phyloP scores from a whole-genome alignment of 2,888 invertebrate genomes.

The Exocentrus adspersus region DNA sequence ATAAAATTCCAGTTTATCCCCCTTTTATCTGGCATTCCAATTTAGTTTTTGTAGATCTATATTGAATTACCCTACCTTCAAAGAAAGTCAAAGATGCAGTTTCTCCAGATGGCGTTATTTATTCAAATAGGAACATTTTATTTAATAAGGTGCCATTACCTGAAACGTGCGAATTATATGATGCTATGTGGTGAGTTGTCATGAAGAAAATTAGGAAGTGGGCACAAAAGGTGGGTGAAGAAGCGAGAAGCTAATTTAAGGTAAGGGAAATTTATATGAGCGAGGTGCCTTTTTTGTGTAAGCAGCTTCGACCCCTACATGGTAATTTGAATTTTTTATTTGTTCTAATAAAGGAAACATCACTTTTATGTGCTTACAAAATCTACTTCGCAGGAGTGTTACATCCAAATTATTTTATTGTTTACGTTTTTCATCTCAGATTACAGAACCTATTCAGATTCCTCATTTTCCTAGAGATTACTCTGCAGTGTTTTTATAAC shows the following conservation, averaged over 20 bases:
- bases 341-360: neutral
- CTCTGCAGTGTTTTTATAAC: too few relatives aligned
- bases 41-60: too few relatives aligned
- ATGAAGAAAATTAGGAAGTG: slow-evolving; percentile 17
- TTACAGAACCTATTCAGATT: too few relatives aligned
- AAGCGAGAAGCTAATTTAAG: neutral
- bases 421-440: too few relatives aligned
- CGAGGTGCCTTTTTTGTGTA: neutral
- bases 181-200: slow-evolving; percentile 9
- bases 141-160: slow-evolving; percentile 21
- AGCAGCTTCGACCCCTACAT: neutral
- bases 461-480: too few relatives aligned
- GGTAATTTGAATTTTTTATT: neutral
- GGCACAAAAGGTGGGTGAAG: neutral
- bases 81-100: neutral
- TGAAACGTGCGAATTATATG: slow-evolving; percentile 9
- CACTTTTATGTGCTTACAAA: neutral
- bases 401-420: too few relatives aligned
- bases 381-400: too few relatives aligned
- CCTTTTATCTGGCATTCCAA: neutral
- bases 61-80: too few relatives aligned
- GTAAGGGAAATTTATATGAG: neutral
- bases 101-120: neutral
- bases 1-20: too few relatives aligned
- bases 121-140: slow-evolving; percentile 14